Evolutionary conservation across 2,888 invertebrate species (phyloP), one percentile per base, ranked within the genome.

Genomic region (Gortyna flavago): DNA sequence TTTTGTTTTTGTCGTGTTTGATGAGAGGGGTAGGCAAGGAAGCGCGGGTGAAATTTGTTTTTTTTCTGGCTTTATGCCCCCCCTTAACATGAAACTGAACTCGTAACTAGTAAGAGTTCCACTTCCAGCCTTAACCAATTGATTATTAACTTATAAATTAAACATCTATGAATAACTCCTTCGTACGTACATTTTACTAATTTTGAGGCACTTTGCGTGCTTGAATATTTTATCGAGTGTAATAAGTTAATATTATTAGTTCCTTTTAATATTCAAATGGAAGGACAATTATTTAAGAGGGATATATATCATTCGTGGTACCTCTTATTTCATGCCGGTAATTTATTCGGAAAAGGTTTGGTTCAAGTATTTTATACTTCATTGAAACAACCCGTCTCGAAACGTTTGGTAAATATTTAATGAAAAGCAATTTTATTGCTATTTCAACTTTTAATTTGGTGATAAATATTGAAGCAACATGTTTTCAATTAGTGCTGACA

Each of bases 221-320:
- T 48, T 79, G 32, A 84, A 84, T 87, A 73, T 84, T 84, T 73
- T 61, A 87, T 79, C 59, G 18, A 75, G 62, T 70, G 48, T 79
- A 84, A 84, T 84, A 86, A 84, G 70, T 73, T 72, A 68, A 86
- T 82, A 72, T 72, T 67, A 83, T 66, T 72, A 75, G 84, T 64
- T 84, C 75, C 80, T 84, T 83, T 79, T 84, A 83, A 80, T 41
- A 62, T 73, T 54, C 54, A 25, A 71, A 71, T 69, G 59, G 35
- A 38, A 70, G 41, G 68, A 67, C 75, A 72, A 83, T 79, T 72
- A 70, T 59, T 72, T 67, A 35, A 67, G 41, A 70, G 72, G 68
- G 38, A 75, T 83, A 64, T 54, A 54, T n/a, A n/a, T n/a, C n/a
- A n/a, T 66, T 68, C 54, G 69, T 41, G 57, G 71, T 64, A 44